These are phyloP conservation scores for Callyntrura guangdongensis DNA, from an alignment of 2,888 invertebrate genomes.

Conservation along the genomic window DNA sequence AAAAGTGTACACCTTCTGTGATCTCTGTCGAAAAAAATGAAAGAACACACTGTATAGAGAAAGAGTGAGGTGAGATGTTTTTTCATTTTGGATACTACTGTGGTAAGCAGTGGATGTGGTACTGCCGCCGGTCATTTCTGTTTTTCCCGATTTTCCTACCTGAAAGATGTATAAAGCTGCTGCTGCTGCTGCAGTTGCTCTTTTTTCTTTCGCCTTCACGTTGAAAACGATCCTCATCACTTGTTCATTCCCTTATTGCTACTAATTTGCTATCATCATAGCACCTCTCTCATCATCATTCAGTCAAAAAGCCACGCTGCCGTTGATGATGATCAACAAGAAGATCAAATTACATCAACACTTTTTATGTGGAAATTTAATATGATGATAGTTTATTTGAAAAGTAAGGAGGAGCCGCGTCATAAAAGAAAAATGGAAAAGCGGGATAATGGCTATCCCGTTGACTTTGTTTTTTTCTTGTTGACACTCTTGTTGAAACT, in stretches of 20 bases:
- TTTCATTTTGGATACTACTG: too few species aligned
- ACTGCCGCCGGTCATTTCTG: constrained; percentile 59
- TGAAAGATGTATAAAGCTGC: not conserved
- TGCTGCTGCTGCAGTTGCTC: not conserved
- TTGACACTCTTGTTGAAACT: too few species aligned
- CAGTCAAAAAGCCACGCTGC: not conserved
- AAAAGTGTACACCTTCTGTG: not conserved
- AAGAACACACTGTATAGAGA: not conserved
- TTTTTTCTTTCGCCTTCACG: not conserved
- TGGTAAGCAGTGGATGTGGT: not conserved
- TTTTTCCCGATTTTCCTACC: not conserved
- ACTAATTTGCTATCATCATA: constrained; percentile 74
- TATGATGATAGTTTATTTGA: not conserved
- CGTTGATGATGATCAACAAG: not conserved
- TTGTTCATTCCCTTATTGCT: constrained; percentile 60
- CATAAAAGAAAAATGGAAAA: not conserved
- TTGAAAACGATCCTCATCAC: constrained; percentile 23
- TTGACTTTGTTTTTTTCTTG: too few species aligned
- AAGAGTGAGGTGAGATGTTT: not conserved
- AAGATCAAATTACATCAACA: constrained; percentile 48
- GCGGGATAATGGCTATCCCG: too few species aligned
- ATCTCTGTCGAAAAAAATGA: not conserved
- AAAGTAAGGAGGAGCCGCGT: not conserved
- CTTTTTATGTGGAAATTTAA: constrained; percentile 28
- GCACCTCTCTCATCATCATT: constrained; percentile 28